Evolutionary conservation across 2,797 vertebrate genomes (phyloP), one percentile per base, ranked within the genome.

Genomic region (Hydrocynus forskahlii): DNA sequence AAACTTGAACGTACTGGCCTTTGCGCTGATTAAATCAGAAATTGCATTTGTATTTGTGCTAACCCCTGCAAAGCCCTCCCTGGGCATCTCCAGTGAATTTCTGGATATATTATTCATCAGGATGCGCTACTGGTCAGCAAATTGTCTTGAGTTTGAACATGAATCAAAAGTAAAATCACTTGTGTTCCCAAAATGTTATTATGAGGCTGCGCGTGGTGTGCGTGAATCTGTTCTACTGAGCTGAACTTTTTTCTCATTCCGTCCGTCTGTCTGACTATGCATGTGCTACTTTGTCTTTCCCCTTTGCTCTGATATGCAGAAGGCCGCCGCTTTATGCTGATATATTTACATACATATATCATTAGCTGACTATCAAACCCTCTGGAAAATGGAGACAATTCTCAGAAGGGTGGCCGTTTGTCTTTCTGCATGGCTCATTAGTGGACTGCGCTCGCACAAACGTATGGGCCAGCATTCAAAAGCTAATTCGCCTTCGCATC

Each of bases 401-500:
- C 86, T 91, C 89, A 89, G 90, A 89, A 91, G 78, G 88, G 89
- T 88, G 78, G 52, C 79, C 21, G 62, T 81, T 81, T 43, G 48
- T 89, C 80, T 81, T 70, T 76, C 72, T 87, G 70, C 91, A 91
- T 83, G 88, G 88, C 92, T 95, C 92, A 93, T 94, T 94, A 94
- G 89, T 86, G 89, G 83, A 78, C 87, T 73, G 91, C 89, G 89
- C 62, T 77, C 29, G 12, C 63, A 90, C 89, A 92, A 92, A 93
- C 85, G 86, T 91, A 93, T 90, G 91, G 92, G 91, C 91, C 40
- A 91, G 88, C 90, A 90, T 92, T 93, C 88, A 88, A 88, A 80
- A 90, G 90, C 92, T 92, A 93, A 93, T 93, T 92, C 90, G 91
- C 92, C 92, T 93, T 93, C 90, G 91, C 91, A 91, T 92, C 91